phyloP scores from a whole-genome alignment of 2,888 invertebrate species.

The Drosophila kuntzei region DNA sequence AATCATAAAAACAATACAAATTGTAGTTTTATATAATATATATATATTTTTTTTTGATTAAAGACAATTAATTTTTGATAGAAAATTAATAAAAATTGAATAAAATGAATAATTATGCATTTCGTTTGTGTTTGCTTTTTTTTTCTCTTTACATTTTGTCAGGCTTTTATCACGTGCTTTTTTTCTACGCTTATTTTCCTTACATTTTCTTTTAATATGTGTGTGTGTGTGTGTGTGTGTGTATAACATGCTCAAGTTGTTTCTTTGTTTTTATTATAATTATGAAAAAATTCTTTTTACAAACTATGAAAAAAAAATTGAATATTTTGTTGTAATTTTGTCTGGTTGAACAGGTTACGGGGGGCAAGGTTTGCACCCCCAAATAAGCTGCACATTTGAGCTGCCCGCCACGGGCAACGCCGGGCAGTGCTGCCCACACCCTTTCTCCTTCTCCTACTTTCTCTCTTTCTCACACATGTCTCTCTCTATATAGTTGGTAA shows the following conservation, averaged over 20 bases:
- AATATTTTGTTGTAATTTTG: constrained; percentile 52
- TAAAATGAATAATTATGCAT: constrained; percentile 2
- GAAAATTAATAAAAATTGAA: background rate
- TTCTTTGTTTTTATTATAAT: constrained; percentile 43
- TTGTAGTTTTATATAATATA: background rate
- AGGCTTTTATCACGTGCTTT: constrained; percentile 51
- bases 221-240: constrained; percentile 35
- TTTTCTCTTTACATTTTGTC: constrained; percentile 36
- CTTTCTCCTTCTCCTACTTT: background rate
- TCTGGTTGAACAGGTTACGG: constrained; percentile 35
- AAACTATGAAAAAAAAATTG: constrained; percentile 57
- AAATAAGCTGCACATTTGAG: constrained; percentile 38
- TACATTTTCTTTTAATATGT: constrained; percentile 23
- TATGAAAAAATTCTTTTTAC: constrained; percentile 61
- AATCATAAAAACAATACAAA: constrained; percentile 13
- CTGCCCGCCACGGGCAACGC: constrained; percentile 1
- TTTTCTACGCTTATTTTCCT: constrained; percentile 22
- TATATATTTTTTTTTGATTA: background rate
- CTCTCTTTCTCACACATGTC: background rate
- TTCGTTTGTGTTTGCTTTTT: constrained; percentile 37
- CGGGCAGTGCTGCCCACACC: constrained; percentile 33
- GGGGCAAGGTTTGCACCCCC: constrained; percentile 26
- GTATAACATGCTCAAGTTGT: constrained; percentile 73
- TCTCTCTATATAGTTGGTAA: constrained; percentile 56
- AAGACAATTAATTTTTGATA: background rate